Base-by-base conservation (phyloP, 2,888 invertebrate genomes). In the Corbicula japonica region DNA sequence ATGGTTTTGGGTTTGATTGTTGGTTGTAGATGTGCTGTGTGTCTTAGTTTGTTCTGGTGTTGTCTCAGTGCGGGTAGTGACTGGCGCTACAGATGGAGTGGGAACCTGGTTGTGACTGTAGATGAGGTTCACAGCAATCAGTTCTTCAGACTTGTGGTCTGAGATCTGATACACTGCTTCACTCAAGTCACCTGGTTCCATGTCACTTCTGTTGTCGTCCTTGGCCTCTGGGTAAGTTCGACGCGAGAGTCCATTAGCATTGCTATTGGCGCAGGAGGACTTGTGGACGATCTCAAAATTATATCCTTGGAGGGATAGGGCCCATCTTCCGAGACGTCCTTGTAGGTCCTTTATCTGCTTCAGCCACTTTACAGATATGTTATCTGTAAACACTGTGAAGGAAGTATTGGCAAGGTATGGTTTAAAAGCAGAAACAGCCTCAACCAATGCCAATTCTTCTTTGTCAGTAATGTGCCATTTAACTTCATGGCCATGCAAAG, bases 331-430 rank as follows among this genome's bases (percentile, higher is more conserved):
- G 32, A 81, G 54, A 21, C 74, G 28, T 12, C 83, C 68, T 35
- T 62, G 61, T 26, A 32, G 34, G 26, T 71, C 65, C 35, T 86
- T 85, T 15, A 75, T 66, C 5, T 66, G 68, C 30, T 83, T 54
- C 5, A 86, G 61, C 35, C 60, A 86, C 48, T 76, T 76, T 1
- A 83, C 58, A 21, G 78, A 69, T 1, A 62, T 28, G 54, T 85
- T 83, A 50, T 86, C 81, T 6, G 84, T 86, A 32, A 62, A 50
- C 10, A 77, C 75, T 15, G 60, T 68, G 56, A 84, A 86, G 3
- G 58, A 18, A 2, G 38, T 52, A 41, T 71, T 58, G 12, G 75
- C 35, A 21, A 87, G 46, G 65, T 77, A 86, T 4, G 41, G 46
- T 6, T 72, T 38, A 23, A 73, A 83, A 15, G 71, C 60, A 10